phyloP scores from a whole-genome alignment of 2,888 invertebrate species.

The Drosophila gaucha region DNA sequence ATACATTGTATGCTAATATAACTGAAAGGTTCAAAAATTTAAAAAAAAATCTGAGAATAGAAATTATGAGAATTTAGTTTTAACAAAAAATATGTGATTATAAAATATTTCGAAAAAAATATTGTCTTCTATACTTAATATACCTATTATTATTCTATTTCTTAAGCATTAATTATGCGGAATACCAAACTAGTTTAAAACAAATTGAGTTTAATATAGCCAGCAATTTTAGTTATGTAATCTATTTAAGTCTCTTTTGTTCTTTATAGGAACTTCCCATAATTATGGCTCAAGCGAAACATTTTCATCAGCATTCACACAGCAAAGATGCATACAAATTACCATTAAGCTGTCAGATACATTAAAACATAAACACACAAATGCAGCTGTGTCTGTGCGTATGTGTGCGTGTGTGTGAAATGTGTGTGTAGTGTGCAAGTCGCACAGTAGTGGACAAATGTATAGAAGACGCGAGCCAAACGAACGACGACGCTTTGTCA shows the following conservation, averaged over 20 bases:
- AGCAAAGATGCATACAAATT: constrained; percentile 74
- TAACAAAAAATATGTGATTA: too few relatives aligned
- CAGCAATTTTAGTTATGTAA: constrained; percentile 12
- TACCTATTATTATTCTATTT: background rate
- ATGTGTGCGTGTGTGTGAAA: constrained; percentile 12
- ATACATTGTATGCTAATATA: constrained; percentile 4
- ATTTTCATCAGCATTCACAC: constrained; percentile 52
- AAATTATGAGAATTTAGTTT: too few relatives aligned
- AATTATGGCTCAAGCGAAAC: constrained; percentile 36
- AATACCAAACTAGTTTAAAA: constrained; percentile 2
- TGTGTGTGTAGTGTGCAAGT: constrained; percentile 27
- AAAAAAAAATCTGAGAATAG: too few relatives aligned
- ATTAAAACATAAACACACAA: constrained; percentile 40
- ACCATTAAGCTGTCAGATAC: constrained; percentile 65
- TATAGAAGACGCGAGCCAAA: too few relatives aligned
- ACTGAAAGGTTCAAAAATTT: background rate
- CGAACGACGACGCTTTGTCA: constrained; percentile 64
- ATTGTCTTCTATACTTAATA: background rate
- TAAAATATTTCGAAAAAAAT: background rate
- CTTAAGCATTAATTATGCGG: background rate
- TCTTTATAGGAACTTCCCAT: constrained; percentile 31
- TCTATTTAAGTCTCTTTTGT: constrained; percentile 22
- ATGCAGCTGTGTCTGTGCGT: constrained; percentile 8
- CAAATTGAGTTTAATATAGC: constrained; percentile 5
- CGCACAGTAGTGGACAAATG: too few relatives aligned